These are phyloP conservation scores for Hydrophis major DNA, from an alignment of 2,797 vertebrate species.

Conservation along the genomic window DNA sequence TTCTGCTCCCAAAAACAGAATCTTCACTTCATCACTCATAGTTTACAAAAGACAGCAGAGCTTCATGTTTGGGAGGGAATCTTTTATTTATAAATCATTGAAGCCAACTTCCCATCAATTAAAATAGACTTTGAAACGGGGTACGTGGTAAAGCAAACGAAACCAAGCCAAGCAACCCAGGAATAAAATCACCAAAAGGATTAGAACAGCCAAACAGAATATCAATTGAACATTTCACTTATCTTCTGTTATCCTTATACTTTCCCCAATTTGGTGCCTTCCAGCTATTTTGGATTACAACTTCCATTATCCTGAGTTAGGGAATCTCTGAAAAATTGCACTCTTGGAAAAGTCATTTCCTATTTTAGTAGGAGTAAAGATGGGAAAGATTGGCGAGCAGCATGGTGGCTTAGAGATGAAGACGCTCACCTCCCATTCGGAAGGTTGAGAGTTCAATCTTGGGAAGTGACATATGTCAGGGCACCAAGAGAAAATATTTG, in stretches of 20 bases:
- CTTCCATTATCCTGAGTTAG: neutral
- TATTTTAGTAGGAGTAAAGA: neutral
- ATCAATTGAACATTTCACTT: neutral
- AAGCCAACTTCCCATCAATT: neutral
- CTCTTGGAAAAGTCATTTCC: neutral
- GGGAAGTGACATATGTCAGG: neutral
- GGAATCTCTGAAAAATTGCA: neutral
- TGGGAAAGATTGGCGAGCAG: neutral
- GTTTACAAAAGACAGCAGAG: neutral
- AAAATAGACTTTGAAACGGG: neutral
- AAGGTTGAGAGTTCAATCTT: neutral
- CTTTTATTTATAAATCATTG: neutral
- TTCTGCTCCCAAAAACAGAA: neutral
- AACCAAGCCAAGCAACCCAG: neutral
- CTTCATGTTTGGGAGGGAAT: neutral
- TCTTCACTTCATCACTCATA: neutral
- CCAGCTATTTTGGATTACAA: neutral
- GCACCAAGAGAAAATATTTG: neutral
- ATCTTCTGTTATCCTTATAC: neutral
- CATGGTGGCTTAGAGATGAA: neutral
- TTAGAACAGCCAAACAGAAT: neutral
- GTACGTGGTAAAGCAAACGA: neutral
- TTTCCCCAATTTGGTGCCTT: neutral
- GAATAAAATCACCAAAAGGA: neutral
- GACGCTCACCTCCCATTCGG: neutral